These are phyloP conservation scores for Periplaneta americana DNA, from an alignment of 1,140 invertebrate genomes.

Conservation along the genomic window DNA sequence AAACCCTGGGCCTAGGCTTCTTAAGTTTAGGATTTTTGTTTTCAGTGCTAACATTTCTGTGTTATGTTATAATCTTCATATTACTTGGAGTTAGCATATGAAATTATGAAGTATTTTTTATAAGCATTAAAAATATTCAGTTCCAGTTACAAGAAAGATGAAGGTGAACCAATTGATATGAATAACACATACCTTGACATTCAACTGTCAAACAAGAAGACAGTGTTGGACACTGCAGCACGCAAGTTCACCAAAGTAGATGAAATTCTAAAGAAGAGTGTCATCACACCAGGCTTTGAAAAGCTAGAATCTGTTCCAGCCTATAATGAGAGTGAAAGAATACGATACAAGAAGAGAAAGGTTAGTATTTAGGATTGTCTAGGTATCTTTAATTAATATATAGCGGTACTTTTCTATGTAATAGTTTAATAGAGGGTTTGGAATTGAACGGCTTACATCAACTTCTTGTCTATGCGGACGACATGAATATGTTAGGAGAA, in stretches of 20 bases:
- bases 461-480: no score
- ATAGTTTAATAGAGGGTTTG: no score
- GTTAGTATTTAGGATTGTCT: no score
- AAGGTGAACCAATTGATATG: background rate
- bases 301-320: constrained; percentile 52
- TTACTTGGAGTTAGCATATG: background rate
- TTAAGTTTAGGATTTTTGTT: background rate
- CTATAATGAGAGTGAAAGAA: constrained; percentile 52
- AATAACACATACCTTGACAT: background rate
- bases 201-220: background rate
- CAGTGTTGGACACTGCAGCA: background rate
- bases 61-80: background rate
- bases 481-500: no score
- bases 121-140: background rate
- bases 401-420: no score
- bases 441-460: no score
- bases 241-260: background rate
- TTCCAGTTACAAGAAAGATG: background rate
- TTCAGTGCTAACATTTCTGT: background rate
- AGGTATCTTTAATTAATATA: no score
- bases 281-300: constrained; percentile 60
- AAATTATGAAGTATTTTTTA: background rate
- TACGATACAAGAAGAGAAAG: constrained; percentile 45
- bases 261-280: constrained; percentile 46
- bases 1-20: background rate